Evolutionary conservation across 2,113 vertebrate species (phyloP), one percentile per base, ranked within the genome.

Genomic region (Anhinga rufa): DNA sequence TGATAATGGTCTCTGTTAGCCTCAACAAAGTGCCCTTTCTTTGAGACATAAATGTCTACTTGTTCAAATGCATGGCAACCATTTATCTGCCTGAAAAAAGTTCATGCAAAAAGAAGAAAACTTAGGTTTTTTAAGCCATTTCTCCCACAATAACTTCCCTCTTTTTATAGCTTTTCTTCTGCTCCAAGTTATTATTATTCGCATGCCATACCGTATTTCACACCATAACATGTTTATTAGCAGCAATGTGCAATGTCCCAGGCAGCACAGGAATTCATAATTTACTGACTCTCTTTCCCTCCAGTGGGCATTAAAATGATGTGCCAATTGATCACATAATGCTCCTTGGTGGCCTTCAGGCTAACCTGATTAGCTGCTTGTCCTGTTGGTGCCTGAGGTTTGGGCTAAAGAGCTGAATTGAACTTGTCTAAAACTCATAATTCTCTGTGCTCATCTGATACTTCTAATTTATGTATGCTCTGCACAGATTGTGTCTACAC

Each of bases 101-200:
- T 60, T 86, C 12, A 36, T 60, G 51, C 9, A 66, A 69, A 70
- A 79, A 87, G 22, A 70, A 86, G 18, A 84, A 83, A 68, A 74
- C 2, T 92, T 87, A 17, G 6, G 6, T 8, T 80, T 60, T 93
- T 51, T 19, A 28, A 88, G 46, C 18, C 4, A 26, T 92, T 92
- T 86, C 51, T 86, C 38, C 51, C n/a, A 77, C 78, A 76, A 69
- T 58, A 83, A 14, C 51, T 88, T 82, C 42, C 31, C 8, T 88
- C 93, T 95, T 97, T 96, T 96, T 94, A 96, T 86, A 94, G 72
- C 44, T 19, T 86, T 84, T 93, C 84, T 93, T 89, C 83, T 87
- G 69, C 61, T 95, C 52, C 34, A 40, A 90, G 90, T 83, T 95
- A 78, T 94, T 93, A 88, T 86, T 92, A 95, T 96, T 94, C 80